Evolutionary conservation across 2,113 vertebrate genomes (phyloP).

Genomic region (Gasterosteus aculeatus): DNA sequence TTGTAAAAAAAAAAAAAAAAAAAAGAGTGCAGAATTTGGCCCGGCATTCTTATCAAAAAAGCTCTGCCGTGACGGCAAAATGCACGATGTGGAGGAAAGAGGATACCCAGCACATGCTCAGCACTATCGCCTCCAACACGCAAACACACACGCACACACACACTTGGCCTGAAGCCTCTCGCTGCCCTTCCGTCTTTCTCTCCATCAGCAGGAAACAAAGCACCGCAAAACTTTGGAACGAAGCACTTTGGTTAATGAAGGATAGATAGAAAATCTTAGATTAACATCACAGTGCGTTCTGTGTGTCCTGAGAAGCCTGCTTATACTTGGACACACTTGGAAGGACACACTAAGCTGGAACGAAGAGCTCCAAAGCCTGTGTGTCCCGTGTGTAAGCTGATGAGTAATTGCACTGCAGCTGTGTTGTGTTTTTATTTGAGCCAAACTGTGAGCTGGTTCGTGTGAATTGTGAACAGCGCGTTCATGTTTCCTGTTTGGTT

Average conservation of each 20-base stretch:
- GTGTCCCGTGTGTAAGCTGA: constrained; percentile 21
- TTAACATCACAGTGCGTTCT: constrained; percentile 25
- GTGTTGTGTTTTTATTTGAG: constrained; percentile 23
- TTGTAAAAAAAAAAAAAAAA: constrained; percentile 26
- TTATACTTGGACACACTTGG: constrained; percentile 34
- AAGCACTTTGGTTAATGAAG: not conserved
- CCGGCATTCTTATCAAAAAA: constrained; percentile 63
- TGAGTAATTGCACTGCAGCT: constrained; percentile 37
- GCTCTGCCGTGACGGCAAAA: constrained; percentile 58
- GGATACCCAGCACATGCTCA: constrained; percentile 57
- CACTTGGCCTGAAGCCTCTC: constrained; percentile 47
- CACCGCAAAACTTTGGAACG: constrained; percentile 29
- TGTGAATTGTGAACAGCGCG: not conserved
- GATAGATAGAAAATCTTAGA: not conserved
- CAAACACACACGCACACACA: constrained; percentile 20
- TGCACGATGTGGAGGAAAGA: constrained; percentile 61
- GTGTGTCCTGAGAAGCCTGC: constrained; percentile 25
- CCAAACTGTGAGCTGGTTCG: not conserved
- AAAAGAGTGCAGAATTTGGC: constrained; percentile 53
- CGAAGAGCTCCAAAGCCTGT: constrained; percentile 10
- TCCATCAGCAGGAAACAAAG: constrained; percentile 64
- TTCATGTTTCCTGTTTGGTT: constrained; percentile 7
- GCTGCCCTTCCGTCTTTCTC: constrained; percentile 29
- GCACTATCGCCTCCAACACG: constrained; percentile 46
- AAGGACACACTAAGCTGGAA: constrained; percentile 14